phyloP scores from a whole-genome alignment of 2,888 invertebrate genomes.

The Atethmia centrago region DNA sequence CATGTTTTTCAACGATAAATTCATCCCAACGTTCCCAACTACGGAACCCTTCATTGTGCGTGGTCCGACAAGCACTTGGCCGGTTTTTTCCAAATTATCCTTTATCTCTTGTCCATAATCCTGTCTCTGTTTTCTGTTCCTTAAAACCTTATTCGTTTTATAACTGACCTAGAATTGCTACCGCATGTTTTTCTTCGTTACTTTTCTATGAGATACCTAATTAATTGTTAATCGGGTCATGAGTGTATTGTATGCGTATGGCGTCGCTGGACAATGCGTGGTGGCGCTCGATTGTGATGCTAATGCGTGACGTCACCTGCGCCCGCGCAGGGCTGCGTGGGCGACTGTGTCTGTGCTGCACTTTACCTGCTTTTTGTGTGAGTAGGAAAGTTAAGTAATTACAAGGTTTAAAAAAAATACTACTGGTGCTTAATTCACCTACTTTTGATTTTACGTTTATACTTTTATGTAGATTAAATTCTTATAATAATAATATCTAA shows the following conservation, averaged over 20 bases:
- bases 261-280: slow-evolving; percentile 57
- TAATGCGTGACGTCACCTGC: slow-evolving; percentile 67
- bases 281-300: slow-evolving; percentile 67
- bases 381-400: not conserved
- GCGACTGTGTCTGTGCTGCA: slow-evolving; percentile 6
- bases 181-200: not conserved
- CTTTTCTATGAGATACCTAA: not conserved
- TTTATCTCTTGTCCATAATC: too few relatives aligned
- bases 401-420: not conserved
- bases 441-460: not conserved
- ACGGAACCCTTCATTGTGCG: too few relatives aligned
- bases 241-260: slow-evolving; percentile 55
- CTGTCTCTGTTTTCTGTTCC: too few relatives aligned
- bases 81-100: not conserved
- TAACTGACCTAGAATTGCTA: slow-evolving; percentile 8
- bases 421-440: not conserved
- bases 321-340: slow-evolving; percentile 33
- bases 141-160: not conserved
- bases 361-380: not conserved
- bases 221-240: slow-evolving; percentile 56
- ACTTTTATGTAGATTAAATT: too few relatives aligned
- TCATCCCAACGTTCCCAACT: too few relatives aligned
- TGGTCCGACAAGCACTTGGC: too few relatives aligned
- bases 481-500: too few relatives aligned
- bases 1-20: too few relatives aligned